These are phyloP conservation scores for Gadopsis bispinosus DNA, from an alignment of 2,797 vertebrate species.

Conservation along the genomic window DNA sequence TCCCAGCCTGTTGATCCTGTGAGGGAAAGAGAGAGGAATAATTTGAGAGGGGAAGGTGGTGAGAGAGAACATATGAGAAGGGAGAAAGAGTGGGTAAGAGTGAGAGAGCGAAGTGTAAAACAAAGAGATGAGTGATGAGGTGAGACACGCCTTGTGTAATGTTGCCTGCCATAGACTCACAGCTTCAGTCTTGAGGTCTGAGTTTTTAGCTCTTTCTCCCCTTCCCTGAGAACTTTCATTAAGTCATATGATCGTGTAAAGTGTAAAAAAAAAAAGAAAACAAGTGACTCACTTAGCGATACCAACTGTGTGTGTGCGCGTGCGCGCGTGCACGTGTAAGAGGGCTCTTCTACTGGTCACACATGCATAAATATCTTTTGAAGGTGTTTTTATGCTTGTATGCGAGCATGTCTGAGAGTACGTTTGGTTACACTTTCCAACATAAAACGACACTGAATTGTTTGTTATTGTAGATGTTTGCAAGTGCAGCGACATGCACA, in stretches of 20 bases:
- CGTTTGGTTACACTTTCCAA: neutral
- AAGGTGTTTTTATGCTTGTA: conserved; percentile 12
- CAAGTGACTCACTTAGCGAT: conserved; percentile 57
- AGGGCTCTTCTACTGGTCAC: conserved; percentile 33
- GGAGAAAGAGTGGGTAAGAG: conserved; percentile 28
- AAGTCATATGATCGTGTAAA: conserved; percentile 62
- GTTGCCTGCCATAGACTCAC: conserved; percentile 50
- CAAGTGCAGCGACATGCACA: neutral
- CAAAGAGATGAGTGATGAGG: conserved; percentile 64
- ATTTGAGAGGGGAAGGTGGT: conserved; percentile 37
- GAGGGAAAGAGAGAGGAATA: conserved; percentile 61
- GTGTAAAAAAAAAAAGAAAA: conserved; percentile 57
- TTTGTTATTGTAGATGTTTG: neutral
- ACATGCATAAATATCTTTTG: conserved; percentile 24
- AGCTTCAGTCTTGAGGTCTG: conserved; percentile 57
- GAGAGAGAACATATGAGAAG: conserved; percentile 66
- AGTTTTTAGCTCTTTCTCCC: conserved; percentile 54
- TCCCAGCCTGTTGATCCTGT: conserved; percentile 79
- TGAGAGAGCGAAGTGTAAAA: conserved; percentile 56
- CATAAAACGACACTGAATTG: neutral
- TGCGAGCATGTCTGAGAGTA: neutral
- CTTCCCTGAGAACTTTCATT: conserved; percentile 68
- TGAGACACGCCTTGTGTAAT: conserved; percentile 65
- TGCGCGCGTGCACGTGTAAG: conserved; percentile 12
- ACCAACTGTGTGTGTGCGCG: conserved; percentile 25